These are phyloP conservation scores for Crypturellus undulatus DNA, from an alignment of 2,113 vertebrate species.

Conservation along the genomic window DNA sequence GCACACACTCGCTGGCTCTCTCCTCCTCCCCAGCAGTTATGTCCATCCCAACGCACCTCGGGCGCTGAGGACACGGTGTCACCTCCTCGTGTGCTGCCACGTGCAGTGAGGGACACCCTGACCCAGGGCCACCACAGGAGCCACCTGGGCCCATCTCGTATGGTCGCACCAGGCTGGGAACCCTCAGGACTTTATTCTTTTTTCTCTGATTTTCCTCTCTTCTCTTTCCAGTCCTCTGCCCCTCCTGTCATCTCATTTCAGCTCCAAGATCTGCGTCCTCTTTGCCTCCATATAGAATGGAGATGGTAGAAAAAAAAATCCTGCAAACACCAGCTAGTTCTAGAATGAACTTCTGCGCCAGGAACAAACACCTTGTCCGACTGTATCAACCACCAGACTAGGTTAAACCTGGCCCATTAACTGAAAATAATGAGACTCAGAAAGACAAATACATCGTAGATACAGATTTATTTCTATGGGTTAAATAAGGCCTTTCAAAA, in stretches of 20 bases:
- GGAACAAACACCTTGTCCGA: neutral
- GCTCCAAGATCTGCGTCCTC: neutral
- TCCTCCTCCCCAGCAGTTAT: neutral
- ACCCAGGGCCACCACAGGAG: neutral
- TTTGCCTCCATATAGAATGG: neutral
- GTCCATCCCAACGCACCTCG: neutral
- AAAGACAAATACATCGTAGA: constrained; percentile 27
- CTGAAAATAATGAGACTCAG: neutral
- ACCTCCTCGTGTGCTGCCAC: neutral
- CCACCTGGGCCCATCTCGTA: too few species aligned
- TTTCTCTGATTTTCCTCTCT: neutral
- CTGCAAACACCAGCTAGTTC: neutral
- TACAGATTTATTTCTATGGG: constrained; percentile 24
- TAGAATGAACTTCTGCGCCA: neutral
- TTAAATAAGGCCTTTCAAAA: constrained; percentile 50
- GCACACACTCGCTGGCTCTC: too few species aligned
- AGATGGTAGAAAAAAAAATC: neutral
- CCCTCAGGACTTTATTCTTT: neutral
- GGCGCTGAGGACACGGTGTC: neutral
- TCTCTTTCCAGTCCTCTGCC: neutral
- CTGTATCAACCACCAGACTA: neutral
- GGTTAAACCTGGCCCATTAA: neutral
- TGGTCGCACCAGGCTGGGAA: neutral
- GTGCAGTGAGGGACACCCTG: neutral
- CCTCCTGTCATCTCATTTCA: neutral